Base-by-base conservation (phyloP, 2,113 vertebrate genomes). In the Hylia prasina region DNA sequence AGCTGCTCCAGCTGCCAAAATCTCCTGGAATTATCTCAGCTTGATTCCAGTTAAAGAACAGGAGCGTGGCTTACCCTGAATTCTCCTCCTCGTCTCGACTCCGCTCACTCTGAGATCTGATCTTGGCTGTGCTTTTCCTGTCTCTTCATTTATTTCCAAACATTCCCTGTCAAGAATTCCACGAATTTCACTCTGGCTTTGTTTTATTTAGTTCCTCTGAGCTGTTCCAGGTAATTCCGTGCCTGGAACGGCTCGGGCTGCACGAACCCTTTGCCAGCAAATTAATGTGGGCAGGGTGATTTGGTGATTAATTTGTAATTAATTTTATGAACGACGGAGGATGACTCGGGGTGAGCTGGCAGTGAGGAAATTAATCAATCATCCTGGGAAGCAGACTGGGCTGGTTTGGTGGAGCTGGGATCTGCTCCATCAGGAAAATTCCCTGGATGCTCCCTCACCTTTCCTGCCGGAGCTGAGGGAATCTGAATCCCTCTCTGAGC, bases 171-270 rank as follows among this genome's bases (percentile, higher is more conserved):
- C 45, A 2, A 5, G 3, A 16, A 13, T 24, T 15, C 21, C 6
- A 1, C 2, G 10, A 8, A 7, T 79, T 78, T 50, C 40, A 1
- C 22, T 48, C 61, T 1, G 0, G 9, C 25, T 63, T 64, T 42
- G 20, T 25, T 54, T 53, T n/a, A n/a, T n/a, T n/a, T 30, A 4
- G 15, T 37, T 65, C 3, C 39, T 48, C 25, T 40, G 68, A 84
- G 72, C 8, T 13, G 53, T 68, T 71, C 86, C 88, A 85, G 65
- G 35, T 66, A n/a, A 87, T 87, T 78, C n/a, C 0, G 0, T 27
- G 1, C 8, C 6, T 10, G 42, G 57, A 60, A 4, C 13, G 17
- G 19, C 58, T 58, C 35, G 22, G 33, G 0, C 31, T 18, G n/a
- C 58, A 4, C 37, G 27, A 35, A 30, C 27, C 51, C 88, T 18